phyloP scores from a whole-genome alignment of 2,797 vertebrate species.

The Chaenodraco wilsoni region DNA sequence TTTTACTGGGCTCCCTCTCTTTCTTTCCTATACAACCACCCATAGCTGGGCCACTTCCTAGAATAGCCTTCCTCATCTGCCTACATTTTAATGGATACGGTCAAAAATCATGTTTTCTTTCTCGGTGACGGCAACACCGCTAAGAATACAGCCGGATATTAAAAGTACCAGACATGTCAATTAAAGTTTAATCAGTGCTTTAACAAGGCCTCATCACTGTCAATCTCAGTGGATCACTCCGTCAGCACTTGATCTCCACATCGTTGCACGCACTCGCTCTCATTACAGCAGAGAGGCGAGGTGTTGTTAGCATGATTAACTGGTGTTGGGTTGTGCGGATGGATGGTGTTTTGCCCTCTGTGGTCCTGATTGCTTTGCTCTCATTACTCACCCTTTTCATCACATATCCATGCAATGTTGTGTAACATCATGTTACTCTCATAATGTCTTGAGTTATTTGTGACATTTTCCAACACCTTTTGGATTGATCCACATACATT shows the following conservation, averaged over 20 bases:
- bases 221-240: slow-evolving; percentile 20
- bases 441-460: neutral
- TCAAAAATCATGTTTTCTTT: slow-evolving; percentile 58
- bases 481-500: neutral
- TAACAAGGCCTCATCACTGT: slow-evolving; percentile 36
- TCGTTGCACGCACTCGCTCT: slow-evolving; percentile 18
- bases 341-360: slow-evolving; percentile 8
- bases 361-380: neutral
- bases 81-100: slow-evolving; percentile 51
- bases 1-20: slow-evolving; percentile 34
- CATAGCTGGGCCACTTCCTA: slow-evolving; percentile 45
- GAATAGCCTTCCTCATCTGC: slow-evolving; percentile 41
- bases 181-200: slow-evolving; percentile 48
- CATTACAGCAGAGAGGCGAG: slow-evolving; percentile 2
- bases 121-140: slow-evolving; percentile 6
- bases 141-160: slow-evolving; percentile 43
- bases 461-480: neutral
- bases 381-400: slow-evolving; percentile 1
- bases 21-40: slow-evolving; percentile 30
- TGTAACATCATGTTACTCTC: neutral
- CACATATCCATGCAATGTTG: neutral
- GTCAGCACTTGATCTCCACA: slow-evolving; percentile 49
- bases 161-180: slow-evolving; percentile 37
- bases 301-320: slow-evolving; percentile 40
- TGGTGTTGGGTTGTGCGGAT: slow-evolving; percentile 9